phyloP scores from a whole-genome alignment of 2,113 vertebrate genomes.

The Cervus canadensis region DNA sequence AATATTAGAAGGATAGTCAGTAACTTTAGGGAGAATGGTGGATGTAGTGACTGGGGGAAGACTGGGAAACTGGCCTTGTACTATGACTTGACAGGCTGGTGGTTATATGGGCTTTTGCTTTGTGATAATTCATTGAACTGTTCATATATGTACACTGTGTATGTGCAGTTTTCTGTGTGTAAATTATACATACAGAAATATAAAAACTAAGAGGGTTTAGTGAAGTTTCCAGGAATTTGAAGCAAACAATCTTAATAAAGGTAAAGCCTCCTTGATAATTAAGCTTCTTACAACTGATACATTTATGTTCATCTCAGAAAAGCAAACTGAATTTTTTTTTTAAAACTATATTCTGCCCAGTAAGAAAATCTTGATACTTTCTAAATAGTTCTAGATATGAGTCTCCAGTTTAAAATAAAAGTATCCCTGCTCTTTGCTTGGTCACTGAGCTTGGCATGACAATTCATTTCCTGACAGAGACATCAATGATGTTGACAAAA shows the following conservation, averaged over 20 bases:
- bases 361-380: conserved; percentile 1
- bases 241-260: neutral
- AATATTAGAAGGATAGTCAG: neutral
- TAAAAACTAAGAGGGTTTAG: neutral
- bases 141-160: neutral
- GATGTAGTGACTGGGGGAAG: neutral
- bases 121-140: neutral
- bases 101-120: neutral
- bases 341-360: neutral
- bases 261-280: neutral
- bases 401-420: neutral
- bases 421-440: conserved; percentile 7
- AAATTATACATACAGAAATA: neutral
- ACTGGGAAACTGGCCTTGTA: neutral
- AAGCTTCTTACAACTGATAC: neutral
- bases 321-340: neutral
- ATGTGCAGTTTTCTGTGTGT: neutral
- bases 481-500: conserved; percentile 28
- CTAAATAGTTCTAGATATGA: neutral
- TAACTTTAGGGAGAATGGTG: neutral
- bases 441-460: neutral
- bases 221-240: neutral
- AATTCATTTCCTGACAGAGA: conserved; percentile 22
- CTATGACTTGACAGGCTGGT: neutral
- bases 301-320: neutral